Evolutionary conservation across 2,797 vertebrate genomes (phyloP), one percentile per base, ranked within the genome.

Genomic region (Acrocephalus scirpaceus): DNA sequence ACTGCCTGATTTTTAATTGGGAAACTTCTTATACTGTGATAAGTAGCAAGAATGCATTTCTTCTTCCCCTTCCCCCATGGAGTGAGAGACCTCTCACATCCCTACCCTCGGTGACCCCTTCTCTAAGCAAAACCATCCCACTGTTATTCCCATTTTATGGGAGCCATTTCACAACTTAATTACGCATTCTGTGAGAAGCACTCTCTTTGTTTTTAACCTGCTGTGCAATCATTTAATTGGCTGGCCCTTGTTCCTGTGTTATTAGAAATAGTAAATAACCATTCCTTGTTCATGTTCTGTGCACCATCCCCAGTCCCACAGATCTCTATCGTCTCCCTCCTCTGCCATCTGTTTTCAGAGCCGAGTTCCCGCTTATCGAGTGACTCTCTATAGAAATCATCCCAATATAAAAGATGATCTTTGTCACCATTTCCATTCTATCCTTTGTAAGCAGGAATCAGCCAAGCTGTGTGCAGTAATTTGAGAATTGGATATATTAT

Each of bases 201-300:
- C 90, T 87, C 87, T 93, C 95, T 95, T 93, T 96, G 94, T 78
- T 93, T 95, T 88, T 74, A 90, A 92, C 90, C 95, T 71, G 90
- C 96, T 95, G 90, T 73, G 94, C 96, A 94, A 90, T 90, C 93
- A 96, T 97, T 97, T 97, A 92, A 95, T 95, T 93, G 96, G 94
- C 22, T 94, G 94, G 92, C 96, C 94, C 93, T 86, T 85, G 90
- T 90, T 93, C 86, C 74, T 11, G 23, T 34, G 92, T 96, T 97
- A 97, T 97, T 97, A 96, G 96, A 97, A 96, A 96, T 95, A 96
- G 95, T 97, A 97, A 97, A 97, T 97, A 97, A 96, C 81, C 67
- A 64, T 93, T 88, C 71, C 93, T 92, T 62, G 66, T 45, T 93
- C 90, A 0, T 47, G 83, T 79, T 86, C 88, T 60, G 23, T 29